Evolutionary conservation across 2,888 invertebrate genomes (phyloP), one percentile per base, ranked within the genome.

Genomic region (Agrochola circellaris): DNA sequence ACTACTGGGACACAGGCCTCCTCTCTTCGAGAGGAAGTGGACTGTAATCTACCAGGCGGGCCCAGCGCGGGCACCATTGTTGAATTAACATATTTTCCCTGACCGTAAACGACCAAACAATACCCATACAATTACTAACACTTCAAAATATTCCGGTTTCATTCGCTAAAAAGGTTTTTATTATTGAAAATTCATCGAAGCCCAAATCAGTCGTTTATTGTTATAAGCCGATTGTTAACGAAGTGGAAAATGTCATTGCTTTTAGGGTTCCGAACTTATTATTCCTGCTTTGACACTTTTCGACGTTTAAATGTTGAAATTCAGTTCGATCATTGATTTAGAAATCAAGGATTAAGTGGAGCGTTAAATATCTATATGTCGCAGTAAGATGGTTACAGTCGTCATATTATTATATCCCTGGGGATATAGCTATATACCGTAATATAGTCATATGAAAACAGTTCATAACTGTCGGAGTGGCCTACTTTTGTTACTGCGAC

Each of bases 131-230:
- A 54, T 54, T 48, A 66, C 8, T 17, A 23, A 17, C 1, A 30
- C 8, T 45, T 15, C 8, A 56, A 79, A 51, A 72, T 69, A 65
- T 9, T 30, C 3, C 2, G 17, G 30, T 34, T 30, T 20, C 20
- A 23, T 8, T 7, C n/a, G 20, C 8, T 1, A 23, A 38, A 76
- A 65, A 45, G 4, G 20, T 30, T 45, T 34, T n/a, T n/a, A 17
- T 0, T 30, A 26, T 11, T 8, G 20, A 68, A 68, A 30, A 54
- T 54, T 64, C 5, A 17, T 3, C n/a, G 1, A 48, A 54, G 15
- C 48, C 20, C 11, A 54, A 81, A 76, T 81, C 60, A 69, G n/a
- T 26, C 30, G 23, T 17, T 48, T 20, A 65, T 69, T 72, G 38
- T 73, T 42, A 51, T 64, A 38, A 61, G 42, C n/a, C 11, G 34